Evolutionary conservation across 2,888 invertebrate genomes (phyloP), one percentile per base, ranked within the genome.

Genomic region (Eupithecia insigniata): DNA sequence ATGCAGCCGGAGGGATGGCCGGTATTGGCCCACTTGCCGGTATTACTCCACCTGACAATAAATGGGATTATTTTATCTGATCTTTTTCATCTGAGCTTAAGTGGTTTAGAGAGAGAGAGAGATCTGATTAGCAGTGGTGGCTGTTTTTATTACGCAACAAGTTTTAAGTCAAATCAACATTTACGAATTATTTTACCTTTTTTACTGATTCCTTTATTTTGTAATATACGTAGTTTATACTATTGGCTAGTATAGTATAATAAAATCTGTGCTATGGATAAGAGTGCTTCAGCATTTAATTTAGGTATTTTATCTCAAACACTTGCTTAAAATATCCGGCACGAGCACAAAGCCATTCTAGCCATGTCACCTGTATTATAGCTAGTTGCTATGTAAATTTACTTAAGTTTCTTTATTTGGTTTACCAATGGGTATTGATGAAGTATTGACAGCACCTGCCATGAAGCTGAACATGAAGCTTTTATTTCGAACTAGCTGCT

Each of bases 21-120:
- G 71, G 67, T 60, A 77, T 30, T 30, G 36, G 71, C 12, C 73
- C 78, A n/a, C 76, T 73, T 16, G 75, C 62, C 16, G 76, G 70
- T 39, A 73, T 60, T 30, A 75, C 67, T 8, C 74, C 76, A 69
- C 75, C 76, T 75, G 62, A 8, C 0, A 55, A 71, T 22, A 34
- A 70, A 62, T 2, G n/a, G 18, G 18, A 30, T 30, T 18, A 18
- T 18, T 60, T 60, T 2, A 30, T 16, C 8, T 28, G 16, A 55
- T 26, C 0, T 26, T 32, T 16, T 18, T 60, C 30, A 2, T 30
- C 28, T 28, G 3, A 26, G 55, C 26, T 26, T 55, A 8, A 43
- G 7, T 32, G 5, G 32, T 32, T n/a, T n/a, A n/a, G n/a, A n/a
- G n/a, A n/a, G n/a, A n/a, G n/a, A n/a, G n/a, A n/a, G n/a, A n/a